These are phyloP conservation scores for Tetraneura akinire DNA, from an alignment of 1,140 invertebrate genomes.

Conservation along the genomic window DNA sequence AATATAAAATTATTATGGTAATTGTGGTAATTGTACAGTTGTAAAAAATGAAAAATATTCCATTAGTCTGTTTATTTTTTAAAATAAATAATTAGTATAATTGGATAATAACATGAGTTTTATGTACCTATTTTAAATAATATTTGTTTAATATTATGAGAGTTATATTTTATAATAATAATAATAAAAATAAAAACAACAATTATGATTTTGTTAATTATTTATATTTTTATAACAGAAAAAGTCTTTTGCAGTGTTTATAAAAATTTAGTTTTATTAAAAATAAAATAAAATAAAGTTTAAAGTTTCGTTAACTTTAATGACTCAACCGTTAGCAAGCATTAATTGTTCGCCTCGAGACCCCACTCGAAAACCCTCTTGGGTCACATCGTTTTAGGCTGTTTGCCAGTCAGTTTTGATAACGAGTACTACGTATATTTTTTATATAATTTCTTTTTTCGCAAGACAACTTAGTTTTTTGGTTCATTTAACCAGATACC, in stretches of 20 bases:
- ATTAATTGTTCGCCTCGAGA: conserved; percentile 12
- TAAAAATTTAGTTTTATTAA: conserved; percentile 1
- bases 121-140: neutral
- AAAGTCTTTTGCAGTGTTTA: neutral
- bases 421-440: neutral
- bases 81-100: too few species aligned
- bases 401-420: conserved; percentile 36
- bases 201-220: neutral
- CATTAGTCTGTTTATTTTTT: too few species aligned
- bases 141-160: neutral
- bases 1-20: too few species aligned
- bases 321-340: neutral
- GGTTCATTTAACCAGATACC: neutral
- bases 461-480: neutral
- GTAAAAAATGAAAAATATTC: too few species aligned
- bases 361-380: conserved; percentile 3
- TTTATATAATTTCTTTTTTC: neutral
- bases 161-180: too few species aligned
- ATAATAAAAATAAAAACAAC: too few species aligned
- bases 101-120: too few species aligned
- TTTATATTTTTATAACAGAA: neutral
- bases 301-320: conserved; percentile 7
- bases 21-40: too few species aligned
- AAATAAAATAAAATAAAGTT: neutral
- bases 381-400: conserved; percentile 32